Evolutionary conservation across 2,113 vertebrate genomes (phyloP), one percentile per base, ranked within the genome.

Genomic region (Heliornis fulica): DNA sequence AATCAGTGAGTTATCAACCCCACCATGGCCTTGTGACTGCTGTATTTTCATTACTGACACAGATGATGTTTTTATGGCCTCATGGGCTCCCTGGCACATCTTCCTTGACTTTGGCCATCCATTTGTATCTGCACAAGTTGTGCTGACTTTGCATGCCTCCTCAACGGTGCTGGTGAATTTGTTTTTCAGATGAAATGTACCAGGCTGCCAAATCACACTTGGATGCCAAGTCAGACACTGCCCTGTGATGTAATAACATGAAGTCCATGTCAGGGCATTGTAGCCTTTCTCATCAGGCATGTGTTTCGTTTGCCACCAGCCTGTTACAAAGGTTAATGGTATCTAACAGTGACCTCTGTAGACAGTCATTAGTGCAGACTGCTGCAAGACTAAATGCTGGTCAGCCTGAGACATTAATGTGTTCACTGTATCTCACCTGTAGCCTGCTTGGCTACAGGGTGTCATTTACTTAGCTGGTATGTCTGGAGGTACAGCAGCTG

Each of bases 61-160:
- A 13, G 18, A n/a, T 13, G 25, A 25, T 0, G 0, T 6, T 53
- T 40, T 41, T 28, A 46, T 36, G 25, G 29, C 31, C 64, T 34
- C 36, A 61, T 19, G 31, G 11, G 16, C 34, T n/a, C 17, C 45
- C 46, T n/a, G n/a, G 59, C 60, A 26, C 38, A n/a, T 11, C 69
- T 40, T 38, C 23, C 19, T 2, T 40, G 40, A 54, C 20, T 63
- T 45, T 38, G 26, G 23, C 48, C 4, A 1, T 43, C 9, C 36
- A 29, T 69, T 64, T 36, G 8, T 12, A 53, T 8, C n/a, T 9
- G 11, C 21, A 25, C 21, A 32, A 75, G 28, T 16, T 4, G 3
- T 14, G 22, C 17, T 63, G 68, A 68, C 40, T n/a, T 41, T 2
- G 3, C 46, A 10, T 50, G 43, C 61, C 57, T 82, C 34, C 45